Evolutionary conservation across 2,888 invertebrate species (phyloP), one percentile per base, ranked within the genome.

Genomic region (Calameuta idolon): DNA sequence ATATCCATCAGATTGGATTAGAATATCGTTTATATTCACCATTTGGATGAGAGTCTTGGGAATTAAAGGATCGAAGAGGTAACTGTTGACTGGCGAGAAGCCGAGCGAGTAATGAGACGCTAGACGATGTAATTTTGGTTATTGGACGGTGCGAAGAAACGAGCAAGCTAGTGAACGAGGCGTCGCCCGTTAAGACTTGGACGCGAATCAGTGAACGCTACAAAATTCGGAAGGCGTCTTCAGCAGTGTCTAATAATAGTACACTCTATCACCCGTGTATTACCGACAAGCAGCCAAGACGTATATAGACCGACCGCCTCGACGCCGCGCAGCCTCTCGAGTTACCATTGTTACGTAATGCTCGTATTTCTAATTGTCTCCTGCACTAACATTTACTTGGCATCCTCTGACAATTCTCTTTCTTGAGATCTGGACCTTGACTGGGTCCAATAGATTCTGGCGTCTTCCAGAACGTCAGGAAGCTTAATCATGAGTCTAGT

Each of bases 171-270:
- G 37, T 74, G 40, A 34, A 68, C 73, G 34, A n/a, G 37, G 75
- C 74, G 68, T 79, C 34, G 69, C 40, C 35, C 75, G 23, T 33
- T 33, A 55, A 69, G 37, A 55, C 69, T 55, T 74, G 69, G 73
- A 77, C 75, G 76, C 79, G 76, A 78, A 76, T 77, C 31, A 34
- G 69, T 76, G 31, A 23, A 77, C 73, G 75, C 35, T 34, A 75
- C 83, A 84, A 87, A 88, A 89, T 89, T 85, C 83, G 83, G 81
- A 84, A 87, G 89, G 88, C 87, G 87, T 86, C 81, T 81, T 84
- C 77, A 79, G 76, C 73, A 69, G 79, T 71, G 34, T 77, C 87
- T 88, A 90, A 89, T 83, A 89, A 88, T 89, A 89, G 88, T 81
- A 80, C 82, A 80, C 82, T 79, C 69, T 81, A 80, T 83, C 82